phyloP scores from a whole-genome alignment of 2,797 vertebrate genomes.

The Echiichthys vipera region DNA sequence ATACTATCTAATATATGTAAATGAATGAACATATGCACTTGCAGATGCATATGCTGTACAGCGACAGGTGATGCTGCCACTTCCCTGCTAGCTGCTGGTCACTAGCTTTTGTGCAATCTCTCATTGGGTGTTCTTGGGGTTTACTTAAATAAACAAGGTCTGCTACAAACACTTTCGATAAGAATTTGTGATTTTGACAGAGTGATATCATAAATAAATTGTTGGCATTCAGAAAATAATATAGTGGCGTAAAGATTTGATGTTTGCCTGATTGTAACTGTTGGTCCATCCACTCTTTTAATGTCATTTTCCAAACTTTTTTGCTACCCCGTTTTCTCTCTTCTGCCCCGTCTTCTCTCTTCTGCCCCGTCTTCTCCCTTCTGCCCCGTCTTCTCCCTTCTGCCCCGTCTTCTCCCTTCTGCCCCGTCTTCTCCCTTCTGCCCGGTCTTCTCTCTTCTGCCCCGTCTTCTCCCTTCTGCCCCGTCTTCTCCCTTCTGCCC shows the following conservation, averaged over 20 bases:
- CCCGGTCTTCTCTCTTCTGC: too few species aligned
- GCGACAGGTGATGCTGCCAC: neutral
- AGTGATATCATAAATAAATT: neutral
- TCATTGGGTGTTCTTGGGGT: neutral
- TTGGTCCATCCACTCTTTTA: neutral
- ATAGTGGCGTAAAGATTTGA: too few species aligned
- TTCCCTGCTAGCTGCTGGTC: neutral
- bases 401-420: too few species aligned
- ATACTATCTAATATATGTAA: neutral
- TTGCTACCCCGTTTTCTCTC: too few species aligned
- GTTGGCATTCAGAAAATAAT: too few species aligned
- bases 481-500: too few species aligned
- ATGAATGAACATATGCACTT: neutral
- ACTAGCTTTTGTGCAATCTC: neutral
- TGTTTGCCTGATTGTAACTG: neutral
- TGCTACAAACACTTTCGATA: neutral
- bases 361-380: too few species aligned
- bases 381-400: too few species aligned
- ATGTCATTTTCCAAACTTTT: neutral
- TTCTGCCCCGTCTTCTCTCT: too few species aligned
- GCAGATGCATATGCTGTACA: neutral
- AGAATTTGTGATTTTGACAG: neutral
- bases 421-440: too few species aligned
- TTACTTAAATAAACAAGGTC: neutral
- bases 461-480: too few species aligned